Evolutionary conservation across 1,140 invertebrate genomes (phyloP).

Genomic region (Rhagoletis zephyria): DNA sequence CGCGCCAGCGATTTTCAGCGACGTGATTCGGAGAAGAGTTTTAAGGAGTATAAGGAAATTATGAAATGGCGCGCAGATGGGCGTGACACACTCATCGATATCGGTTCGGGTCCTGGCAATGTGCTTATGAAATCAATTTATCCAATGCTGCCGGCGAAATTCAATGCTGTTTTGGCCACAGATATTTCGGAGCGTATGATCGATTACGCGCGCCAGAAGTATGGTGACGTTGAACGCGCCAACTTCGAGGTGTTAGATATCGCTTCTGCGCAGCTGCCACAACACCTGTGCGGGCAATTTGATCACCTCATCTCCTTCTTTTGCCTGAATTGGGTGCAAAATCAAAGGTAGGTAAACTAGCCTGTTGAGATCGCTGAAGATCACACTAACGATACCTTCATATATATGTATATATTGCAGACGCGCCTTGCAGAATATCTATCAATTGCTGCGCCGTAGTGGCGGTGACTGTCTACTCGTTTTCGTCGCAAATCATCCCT

Average conservation of each 20-base stretch:
- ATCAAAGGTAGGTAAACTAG: constrained; percentile 73
- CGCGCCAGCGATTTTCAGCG: constrained; percentile 79
- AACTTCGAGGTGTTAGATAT: constrained; percentile 81
- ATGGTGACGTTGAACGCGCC: constrained; percentile 69
- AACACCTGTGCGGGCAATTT: constrained; percentile 74
- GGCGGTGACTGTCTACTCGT: no score
- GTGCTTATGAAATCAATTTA: constrained; percentile 80
- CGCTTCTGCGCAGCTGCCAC: constrained; percentile 70
- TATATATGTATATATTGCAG: no score
- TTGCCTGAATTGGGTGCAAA: constrained; percentile 86
- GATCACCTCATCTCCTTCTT: constrained; percentile 86
- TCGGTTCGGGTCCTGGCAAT: constrained; percentile 86
- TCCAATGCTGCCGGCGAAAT: constrained; percentile 77
- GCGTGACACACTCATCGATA: constrained; percentile 79
- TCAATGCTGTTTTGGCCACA: constrained; percentile 76
- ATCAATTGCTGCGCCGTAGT: no score
- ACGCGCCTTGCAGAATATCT: no score
- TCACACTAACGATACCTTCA: no score
- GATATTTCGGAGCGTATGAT: constrained; percentile 84
- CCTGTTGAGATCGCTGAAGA: background rate
- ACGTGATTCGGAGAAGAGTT: constrained; percentile 78
- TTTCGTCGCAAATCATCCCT: no score
- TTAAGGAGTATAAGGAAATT: constrained; percentile 78
- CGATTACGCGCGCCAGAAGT: constrained; percentile 77
- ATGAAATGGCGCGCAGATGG: constrained; percentile 77